Percentiles rank a stretch among this genome's conserved stretches.
These are phyloP conservation scores for Drosophila repleta DNA, from an alignment of 1,140 invertebrate genomes.

Conservation along the genomic window DNA sequence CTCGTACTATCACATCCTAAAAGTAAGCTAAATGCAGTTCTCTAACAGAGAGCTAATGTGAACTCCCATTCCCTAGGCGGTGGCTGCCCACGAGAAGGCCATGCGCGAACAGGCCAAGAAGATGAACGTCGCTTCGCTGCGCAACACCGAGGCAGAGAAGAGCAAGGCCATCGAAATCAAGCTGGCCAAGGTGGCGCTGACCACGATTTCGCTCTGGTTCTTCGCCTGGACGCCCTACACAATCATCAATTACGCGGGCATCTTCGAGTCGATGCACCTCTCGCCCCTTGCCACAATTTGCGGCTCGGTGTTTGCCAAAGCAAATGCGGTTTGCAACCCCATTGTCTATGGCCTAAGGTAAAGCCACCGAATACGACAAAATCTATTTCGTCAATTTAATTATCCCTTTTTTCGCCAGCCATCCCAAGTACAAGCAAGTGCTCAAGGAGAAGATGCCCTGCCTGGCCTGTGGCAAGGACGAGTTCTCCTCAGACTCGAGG, in stretches of 20 bases:
- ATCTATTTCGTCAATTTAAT: too few species aligned
- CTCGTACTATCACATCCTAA: slow-evolving; percentile 89
- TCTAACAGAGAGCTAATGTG: too few species aligned
- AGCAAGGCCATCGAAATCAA: slow-evolving; percentile 86
- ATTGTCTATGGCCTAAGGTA: slow-evolving; percentile 87
- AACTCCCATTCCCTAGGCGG: slow-evolving; percentile 84
- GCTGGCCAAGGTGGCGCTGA: slow-evolving; percentile 88
- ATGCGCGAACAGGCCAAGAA: slow-evolving; percentile 90
- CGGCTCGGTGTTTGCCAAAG: slow-evolving; percentile 88
- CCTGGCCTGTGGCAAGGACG: slow-evolving; percentile 86
- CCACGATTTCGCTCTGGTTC: slow-evolving; percentile 90
- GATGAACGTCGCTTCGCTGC: slow-evolving; percentile 89
- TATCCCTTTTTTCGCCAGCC: slow-evolving; percentile 83
- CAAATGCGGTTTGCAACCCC: slow-evolving; percentile 88
- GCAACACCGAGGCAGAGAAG: slow-evolving; percentile 87
- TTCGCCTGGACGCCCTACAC: slow-evolving; percentile 91
- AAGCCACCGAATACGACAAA: not conserved
- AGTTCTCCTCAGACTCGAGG: slow-evolving; percentile 85
- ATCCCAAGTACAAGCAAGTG: slow-evolving; percentile 89
- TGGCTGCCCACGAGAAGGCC: slow-evolving; percentile 88
- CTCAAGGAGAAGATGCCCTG: slow-evolving; percentile 82
- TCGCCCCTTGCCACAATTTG: slow-evolving; percentile 88
- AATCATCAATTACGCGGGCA: slow-evolving; percentile 89
- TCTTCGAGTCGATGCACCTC: slow-evolving; percentile 87
- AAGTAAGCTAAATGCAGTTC: slow-evolving; percentile 77